Evolutionary conservation across 2,888 invertebrate species (phyloP).

Genomic region (Fabriciana adippe): DNA sequence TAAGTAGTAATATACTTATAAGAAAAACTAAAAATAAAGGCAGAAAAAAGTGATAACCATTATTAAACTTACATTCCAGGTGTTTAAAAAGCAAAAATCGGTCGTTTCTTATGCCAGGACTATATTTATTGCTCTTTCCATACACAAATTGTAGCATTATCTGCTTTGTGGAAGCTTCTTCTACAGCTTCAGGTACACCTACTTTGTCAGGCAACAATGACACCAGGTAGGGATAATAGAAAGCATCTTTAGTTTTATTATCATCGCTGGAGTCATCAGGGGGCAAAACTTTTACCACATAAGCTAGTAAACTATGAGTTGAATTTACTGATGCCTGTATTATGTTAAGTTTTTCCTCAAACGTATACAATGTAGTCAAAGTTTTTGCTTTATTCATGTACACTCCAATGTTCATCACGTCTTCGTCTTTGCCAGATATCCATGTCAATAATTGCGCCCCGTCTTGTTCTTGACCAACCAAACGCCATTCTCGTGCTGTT

Average conservation of each 20-base stretch:
- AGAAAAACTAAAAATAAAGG: not conserved
- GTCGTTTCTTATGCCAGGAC: conserved; percentile 80
- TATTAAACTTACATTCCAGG: conserved; percentile 85
- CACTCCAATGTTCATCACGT: conserved; percentile 80
- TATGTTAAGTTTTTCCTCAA: conserved; percentile 84
- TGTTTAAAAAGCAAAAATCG: conserved; percentile 89
- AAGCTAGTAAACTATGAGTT: conserved; percentile 85
- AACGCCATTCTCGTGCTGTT: conserved; percentile 88
- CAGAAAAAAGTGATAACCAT: not conserved
- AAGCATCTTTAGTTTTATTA: conserved; percentile 56
- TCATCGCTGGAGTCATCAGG: conserved; percentile 47
- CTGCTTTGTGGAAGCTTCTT: conserved; percentile 85
- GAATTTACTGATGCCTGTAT: conserved; percentile 91
- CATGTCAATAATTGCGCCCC: conserved; percentile 88
- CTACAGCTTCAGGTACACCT: conserved; percentile 60
- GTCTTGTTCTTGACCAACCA: conserved; percentile 91
- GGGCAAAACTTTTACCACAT: conserved; percentile 83
- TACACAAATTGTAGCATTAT: conserved; percentile 91
- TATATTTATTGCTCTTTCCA: conserved; percentile 80
- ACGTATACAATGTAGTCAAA: conserved; percentile 83
- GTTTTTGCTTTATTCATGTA: conserved; percentile 84
- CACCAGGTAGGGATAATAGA: conserved; percentile 85
- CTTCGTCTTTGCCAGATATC: conserved; percentile 67
- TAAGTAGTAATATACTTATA: not conserved
- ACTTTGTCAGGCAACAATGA: conserved; percentile 77